These are phyloP conservation scores for Rhegmatorhina hoffmannsi DNA, from an alignment of 2,113 vertebrate species.

Conservation along the genomic window DNA sequence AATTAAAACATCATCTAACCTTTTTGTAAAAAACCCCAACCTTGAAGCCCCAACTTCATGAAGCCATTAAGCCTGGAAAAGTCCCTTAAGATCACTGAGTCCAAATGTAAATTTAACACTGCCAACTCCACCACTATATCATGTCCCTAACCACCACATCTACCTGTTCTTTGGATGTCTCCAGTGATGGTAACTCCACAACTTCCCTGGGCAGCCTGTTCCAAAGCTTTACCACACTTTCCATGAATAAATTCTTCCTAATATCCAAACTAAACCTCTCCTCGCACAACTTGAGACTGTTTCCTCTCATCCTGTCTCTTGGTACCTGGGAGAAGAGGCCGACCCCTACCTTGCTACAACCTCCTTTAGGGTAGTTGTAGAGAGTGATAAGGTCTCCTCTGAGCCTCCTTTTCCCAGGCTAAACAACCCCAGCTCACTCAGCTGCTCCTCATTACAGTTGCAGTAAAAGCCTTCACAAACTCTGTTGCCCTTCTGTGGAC, in stretches of 20 bases:
- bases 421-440: neutral
- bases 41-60: neutral
- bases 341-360: neutral
- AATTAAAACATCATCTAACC: neutral
- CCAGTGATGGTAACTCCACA: neutral
- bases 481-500: rapidly evolving
- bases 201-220: neutral
- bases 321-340: neutral
- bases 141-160: neutral
- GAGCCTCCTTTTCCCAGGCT: neutral
- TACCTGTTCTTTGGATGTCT: rapidly evolving
- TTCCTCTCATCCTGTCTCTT: neutral
- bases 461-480: neutral
- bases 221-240: neutral
- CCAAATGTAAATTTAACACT: neutral
- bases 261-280: neutral
- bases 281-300: neutral
- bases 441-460: rapidly evolving
- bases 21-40: neutral
- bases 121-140: neutral
- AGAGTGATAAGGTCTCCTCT: neutral
- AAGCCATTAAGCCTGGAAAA: neutral
- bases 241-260: neutral
- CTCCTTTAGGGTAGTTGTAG: neutral
- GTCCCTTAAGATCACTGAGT: neutral